Conservation (phyloP, 2,888 invertebrate genomes). For the Clusia tigrina region DNA sequence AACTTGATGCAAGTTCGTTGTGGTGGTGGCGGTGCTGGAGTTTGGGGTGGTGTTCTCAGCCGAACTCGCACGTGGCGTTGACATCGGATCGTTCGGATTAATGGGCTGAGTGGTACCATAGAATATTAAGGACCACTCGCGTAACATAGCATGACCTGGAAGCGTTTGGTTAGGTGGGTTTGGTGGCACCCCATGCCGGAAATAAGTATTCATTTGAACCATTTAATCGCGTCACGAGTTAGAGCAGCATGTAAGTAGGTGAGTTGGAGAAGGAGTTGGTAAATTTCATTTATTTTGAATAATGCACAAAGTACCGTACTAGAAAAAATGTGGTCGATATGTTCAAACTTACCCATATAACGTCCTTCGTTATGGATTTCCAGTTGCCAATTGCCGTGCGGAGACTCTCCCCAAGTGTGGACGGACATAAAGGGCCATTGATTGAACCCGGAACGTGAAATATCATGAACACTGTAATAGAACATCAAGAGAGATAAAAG, state of each 20-base stretch:
- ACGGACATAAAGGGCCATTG: constrained; percentile 99
- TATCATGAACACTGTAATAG: constrained; percentile 72
- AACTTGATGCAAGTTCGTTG: constrained; percentile 59
- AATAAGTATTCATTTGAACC: constrained; percentile 2
- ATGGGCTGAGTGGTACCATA: constrained; percentile 82
- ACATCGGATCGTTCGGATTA: constrained; percentile 71
- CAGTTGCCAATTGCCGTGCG: constrained; percentile 92
- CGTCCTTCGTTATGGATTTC: constrained; percentile 95
- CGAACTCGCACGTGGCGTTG: constrained; percentile 56
- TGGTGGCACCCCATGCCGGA: too few species aligned
- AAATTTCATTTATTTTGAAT: constrained; percentile 16
- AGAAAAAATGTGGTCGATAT: constrained; percentile 2
- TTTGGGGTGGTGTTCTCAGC: constrained; percentile 58
- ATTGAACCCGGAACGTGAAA: constrained; percentile 89
- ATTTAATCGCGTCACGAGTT: constrained; percentile 37
- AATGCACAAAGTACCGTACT: constrained; percentile 1
- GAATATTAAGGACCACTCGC: constrained; percentile 92
- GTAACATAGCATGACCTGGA: constrained; percentile 84
- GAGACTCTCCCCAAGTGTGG: constrained; percentile 97
- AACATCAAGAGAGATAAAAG: background rate
- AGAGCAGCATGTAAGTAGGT: constrained; percentile 52
- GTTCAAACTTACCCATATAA: constrained; percentile 74
- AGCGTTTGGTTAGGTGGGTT: background rate
- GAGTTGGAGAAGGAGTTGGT: constrained; percentile 30
- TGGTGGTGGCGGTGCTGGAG: constrained; percentile 46